phyloP scores from a whole-genome alignment of 2,797 vertebrate species.

The Chaenodraco wilsoni region DNA sequence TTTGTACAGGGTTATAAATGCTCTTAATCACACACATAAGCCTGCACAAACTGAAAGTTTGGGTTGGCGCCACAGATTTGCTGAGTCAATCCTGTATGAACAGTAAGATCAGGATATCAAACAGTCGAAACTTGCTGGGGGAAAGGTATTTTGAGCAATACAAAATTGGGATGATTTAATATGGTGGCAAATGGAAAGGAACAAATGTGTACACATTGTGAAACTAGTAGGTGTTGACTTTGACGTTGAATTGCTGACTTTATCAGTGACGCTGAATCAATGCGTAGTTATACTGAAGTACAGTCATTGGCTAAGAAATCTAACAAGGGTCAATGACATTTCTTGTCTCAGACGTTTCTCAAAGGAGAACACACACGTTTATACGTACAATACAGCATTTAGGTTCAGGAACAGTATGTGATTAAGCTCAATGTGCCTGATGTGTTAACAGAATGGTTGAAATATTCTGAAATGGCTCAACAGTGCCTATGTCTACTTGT shows the following conservation, averaged over 20 bases:
- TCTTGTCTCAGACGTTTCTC: slow-evolving; percentile 27
- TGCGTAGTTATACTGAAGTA: background rate
- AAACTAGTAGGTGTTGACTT: slow-evolving; percentile 48
- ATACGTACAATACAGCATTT: background rate
- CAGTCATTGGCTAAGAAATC: slow-evolving; percentile 34
- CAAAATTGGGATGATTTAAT: slow-evolving; percentile 62
- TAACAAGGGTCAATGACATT: slow-evolving; percentile 13
- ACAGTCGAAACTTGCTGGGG: slow-evolving; percentile 13
- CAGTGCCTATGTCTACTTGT: background rate
- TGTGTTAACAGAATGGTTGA: slow-evolving; percentile 10
- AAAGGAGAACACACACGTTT: slow-evolving; percentile 5
- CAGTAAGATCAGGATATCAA: slow-evolving; percentile 47
- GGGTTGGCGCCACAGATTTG: slow-evolving; percentile 46
- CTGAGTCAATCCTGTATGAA: slow-evolving; percentile 64
- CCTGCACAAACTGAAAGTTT: slow-evolving; percentile 21
- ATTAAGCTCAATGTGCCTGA: background rate
- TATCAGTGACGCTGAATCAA: slow-evolving; percentile 19
- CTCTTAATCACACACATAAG: slow-evolving; percentile 6
- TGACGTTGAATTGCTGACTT: slow-evolving; percentile 39
- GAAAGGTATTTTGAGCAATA: slow-evolving; percentile 53
- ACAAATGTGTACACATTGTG: slow-evolving; percentile 52
- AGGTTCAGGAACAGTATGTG: background rate
- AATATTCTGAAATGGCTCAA: slow-evolving; percentile 16
- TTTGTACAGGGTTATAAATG: background rate
- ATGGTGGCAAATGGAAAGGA: slow-evolving; percentile 65